Base-by-base conservation (phyloP, 2,888 invertebrate genomes). In the Archips xylosteana region DNA sequence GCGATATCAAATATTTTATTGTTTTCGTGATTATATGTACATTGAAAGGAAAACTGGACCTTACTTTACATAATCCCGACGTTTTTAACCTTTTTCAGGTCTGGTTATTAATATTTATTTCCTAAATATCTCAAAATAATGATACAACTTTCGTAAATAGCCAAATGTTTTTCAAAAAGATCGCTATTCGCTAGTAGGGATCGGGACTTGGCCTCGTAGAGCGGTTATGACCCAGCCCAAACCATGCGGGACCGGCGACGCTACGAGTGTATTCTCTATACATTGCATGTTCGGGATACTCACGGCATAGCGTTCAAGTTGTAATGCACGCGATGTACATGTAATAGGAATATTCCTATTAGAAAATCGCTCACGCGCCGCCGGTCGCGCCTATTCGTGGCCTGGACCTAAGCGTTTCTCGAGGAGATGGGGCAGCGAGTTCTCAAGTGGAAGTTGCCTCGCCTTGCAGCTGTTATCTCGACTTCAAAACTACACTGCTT, bases 381-480 rank as follows among this genome's bases (percentile, higher is more conserved):
- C 23, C 13, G 23, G 23, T 54, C 8, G 54, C 23, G 23, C 54
- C 2, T 23, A 23, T n/a, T 54, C 54, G 54, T 23, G 79, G 77
- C 77, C 77, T 15, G 23, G 79, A 77, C 77, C 77, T 76, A 78
- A 82, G 81, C 82, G 75, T 78, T 80, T 78, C 78, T 81, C 78
- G 66, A 85, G 83, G 73, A 75, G 78, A 78, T 76, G 32, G 75
- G 61, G 54, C 54, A 76, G 77, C 76, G 75, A 78, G 78, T 79
- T 80, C 80, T 82, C 82, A 80, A 82, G 82, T 76, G 75, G 76
- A 75, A 83, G 80, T 79, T 77, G 74, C 79, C 80, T 75, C 75
- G 76, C 61, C 71, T 36, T 65, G 69, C 75, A 75, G 75, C 75
- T 75, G 75, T 72, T 75, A 75, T 75, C 75, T 72, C 63, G 69